Evolutionary conservation across 2,888 invertebrate genomes (phyloP).

Genomic region (Leucophora obtusa): DNA sequence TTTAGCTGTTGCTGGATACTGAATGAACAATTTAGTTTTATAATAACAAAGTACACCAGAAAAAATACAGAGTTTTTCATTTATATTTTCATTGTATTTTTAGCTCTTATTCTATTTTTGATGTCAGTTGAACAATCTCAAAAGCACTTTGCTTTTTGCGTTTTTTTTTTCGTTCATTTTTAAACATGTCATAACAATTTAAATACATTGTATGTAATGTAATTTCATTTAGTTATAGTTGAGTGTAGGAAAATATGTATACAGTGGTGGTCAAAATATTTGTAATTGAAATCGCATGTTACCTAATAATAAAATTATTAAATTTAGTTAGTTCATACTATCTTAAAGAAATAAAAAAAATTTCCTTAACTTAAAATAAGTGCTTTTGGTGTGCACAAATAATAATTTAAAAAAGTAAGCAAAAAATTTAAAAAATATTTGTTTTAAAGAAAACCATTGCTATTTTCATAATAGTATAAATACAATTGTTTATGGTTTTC

Average conservation of each 20-base stretch:
- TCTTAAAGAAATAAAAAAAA: too few species aligned
- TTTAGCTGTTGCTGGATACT: background rate
- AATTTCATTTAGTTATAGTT: background rate
- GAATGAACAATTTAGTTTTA: background rate
- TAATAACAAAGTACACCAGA: background rate
- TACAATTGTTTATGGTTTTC: too few species aligned
- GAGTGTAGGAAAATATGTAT: background rate
- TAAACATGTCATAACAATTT: constrained; percentile 23
- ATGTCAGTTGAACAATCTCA: background rate
- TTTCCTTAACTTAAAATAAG: too few species aligned
- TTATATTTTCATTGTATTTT: constrained; percentile 1
- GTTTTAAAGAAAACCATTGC: too few species aligned
- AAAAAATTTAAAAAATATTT: too few species aligned
- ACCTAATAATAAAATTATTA: too few species aligned
- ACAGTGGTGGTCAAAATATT: too few species aligned
- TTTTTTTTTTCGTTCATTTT: background rate
- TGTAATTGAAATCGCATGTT: too few species aligned
- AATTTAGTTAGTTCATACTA: too few species aligned
- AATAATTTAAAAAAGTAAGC: too few species aligned
- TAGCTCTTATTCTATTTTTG: background rate
- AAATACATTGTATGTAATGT: constrained; percentile 21
- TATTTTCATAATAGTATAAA: too few species aligned
- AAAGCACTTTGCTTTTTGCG: background rate
- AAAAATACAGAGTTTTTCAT: background rate
- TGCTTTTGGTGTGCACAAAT: too few species aligned